These are phyloP conservation scores for Phenganax stokvisi DNA, from an alignment of 92 coral and sea anemone genomes.

Conservation along the genomic window DNA sequence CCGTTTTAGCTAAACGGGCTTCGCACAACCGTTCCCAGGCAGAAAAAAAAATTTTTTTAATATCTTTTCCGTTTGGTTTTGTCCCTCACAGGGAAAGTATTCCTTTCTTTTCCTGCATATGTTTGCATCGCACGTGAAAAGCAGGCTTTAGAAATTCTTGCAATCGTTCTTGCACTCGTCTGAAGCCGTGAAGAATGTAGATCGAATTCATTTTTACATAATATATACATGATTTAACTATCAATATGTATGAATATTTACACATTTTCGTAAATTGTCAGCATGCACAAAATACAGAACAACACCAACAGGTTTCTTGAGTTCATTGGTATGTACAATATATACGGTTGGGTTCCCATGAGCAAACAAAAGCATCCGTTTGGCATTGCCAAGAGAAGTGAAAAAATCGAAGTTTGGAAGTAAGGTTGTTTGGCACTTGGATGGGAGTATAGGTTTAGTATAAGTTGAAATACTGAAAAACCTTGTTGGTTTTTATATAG, in stretches of 20 bases:
- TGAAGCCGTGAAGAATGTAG: too few species aligned
- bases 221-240: conserved; percentile 11
- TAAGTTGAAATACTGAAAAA: too few species aligned
- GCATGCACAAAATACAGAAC: neutral
- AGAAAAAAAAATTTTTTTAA: too few species aligned
- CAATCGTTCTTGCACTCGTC: neutral
- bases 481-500: too few species aligned
- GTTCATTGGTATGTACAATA: conserved; percentile 10
- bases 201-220: conserved; percentile 6
- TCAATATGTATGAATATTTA: conserved; percentile 13
- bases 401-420: neutral
- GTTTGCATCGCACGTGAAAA: too few species aligned
- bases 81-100: too few species aligned
- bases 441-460: too few species aligned
- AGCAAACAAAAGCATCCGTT: neutral
- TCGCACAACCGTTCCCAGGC: too few species aligned
- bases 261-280: neutral
- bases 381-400: neutral
- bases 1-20: too few species aligned
- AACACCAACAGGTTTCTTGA: neutral
- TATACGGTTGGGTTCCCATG: neutral
- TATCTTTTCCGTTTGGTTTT: too few species aligned
- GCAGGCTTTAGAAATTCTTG: neutral
- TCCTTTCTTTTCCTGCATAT: too few species aligned
- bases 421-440: too few species aligned